Base-by-base conservation (phyloP, 2,888 invertebrate genomes). In the Eupeodes latifasciatus region DNA sequence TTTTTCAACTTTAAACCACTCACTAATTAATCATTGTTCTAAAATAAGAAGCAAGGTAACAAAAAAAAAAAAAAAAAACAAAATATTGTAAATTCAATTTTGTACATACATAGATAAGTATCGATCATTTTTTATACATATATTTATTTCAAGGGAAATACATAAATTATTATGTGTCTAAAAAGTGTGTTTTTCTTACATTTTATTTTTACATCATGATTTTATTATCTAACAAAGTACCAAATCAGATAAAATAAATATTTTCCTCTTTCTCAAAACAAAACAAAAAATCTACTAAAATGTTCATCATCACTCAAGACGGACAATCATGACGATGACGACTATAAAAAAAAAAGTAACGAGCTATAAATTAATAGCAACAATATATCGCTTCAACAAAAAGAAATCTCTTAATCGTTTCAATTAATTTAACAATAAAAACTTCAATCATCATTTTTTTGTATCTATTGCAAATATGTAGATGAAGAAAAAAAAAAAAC, bases 391-490 rank as follows among this genome's bases (percentile, higher is more conserved):
- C 57, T 40, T 57, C 71, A 40, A 72, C 72, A 72, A 72, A 72
- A 59, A 72, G 47, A 59, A 34, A 72, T 72, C 57, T 72, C 59
- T 47, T 47, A 72, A 59, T 59, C 59, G 36, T 53, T 77, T 69
- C 64, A 77, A 77, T 82, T 64, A 82, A 74, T 14, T 16, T 53
- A 71, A 77, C 82, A 82, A 72, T 76, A 81, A 72, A 75, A 81
- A 27, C 40, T 71, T 69, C 69, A 53, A 69, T 47, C 64, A 55
- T 69, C 67, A 67, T 80, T 64, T 55, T 66, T 59, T 69, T 40
- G 40, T 40, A 40, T 40, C 57, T 71, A 79, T 66, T 62, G 71
- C 55, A 66, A 49, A 59, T 36, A 47, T 47, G 47, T 11, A 10
- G 10, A 12, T 47, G 12, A 10, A 12, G 12, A 11, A 36, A 7